Evolutionary conservation across 2,797 vertebrate genomes (phyloP).

Genomic region (Hozukius guyotensis): DNA sequence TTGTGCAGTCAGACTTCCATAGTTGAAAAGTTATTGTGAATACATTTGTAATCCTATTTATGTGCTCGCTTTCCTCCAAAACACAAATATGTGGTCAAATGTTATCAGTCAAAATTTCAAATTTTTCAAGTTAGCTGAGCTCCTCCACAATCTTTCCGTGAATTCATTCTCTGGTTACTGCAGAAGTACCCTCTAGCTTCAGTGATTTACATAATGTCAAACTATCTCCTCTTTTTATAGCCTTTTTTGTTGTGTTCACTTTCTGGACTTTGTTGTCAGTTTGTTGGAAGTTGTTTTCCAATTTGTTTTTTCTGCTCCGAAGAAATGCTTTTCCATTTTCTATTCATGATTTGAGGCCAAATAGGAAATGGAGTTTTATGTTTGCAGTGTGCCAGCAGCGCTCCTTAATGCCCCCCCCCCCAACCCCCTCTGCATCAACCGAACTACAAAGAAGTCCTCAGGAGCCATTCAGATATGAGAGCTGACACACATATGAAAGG

Average conservation of each 20-base stretch:
- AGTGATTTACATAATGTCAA: not conserved
- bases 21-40: not conserved
- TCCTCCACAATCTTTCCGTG: not conserved
- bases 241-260: not conserved
- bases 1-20: not conserved
- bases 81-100: not conserved
- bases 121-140: not conserved
- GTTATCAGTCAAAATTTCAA: not conserved
- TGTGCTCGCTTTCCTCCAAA: not conserved
- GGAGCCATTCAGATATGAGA: conserved; percentile 57
- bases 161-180: not conserved
- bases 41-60: not conserved
- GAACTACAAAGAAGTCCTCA: conserved; percentile 33
- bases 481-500: conserved; percentile 58
- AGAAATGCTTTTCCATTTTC: conserved; percentile 11
- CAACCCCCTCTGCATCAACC: not conserved
- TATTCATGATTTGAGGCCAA: conserved; percentile 36
- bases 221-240: not conserved
- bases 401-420: not conserved
- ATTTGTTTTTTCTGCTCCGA: not conserved
- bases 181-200: not conserved
- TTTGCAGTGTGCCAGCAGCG: conserved; percentile 23
- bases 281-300: not conserved
- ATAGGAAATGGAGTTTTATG: conserved; percentile 41
- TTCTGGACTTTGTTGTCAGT: not conserved